Conservation (phyloP, 2,797 vertebrate genomes). For the Malacoctenus gilli region DNA sequence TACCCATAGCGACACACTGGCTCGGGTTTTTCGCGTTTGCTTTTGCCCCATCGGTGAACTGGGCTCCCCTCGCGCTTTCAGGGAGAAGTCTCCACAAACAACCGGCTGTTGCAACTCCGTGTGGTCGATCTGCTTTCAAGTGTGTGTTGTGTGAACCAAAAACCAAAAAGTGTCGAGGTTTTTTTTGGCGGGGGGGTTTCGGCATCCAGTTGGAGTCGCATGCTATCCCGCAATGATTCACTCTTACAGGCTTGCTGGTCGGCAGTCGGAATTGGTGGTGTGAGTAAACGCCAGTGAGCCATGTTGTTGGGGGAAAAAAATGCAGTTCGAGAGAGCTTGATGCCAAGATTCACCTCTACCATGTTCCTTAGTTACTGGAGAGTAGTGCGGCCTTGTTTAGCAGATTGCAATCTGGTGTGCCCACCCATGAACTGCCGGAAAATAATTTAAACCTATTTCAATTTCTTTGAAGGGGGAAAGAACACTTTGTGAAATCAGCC, state of each 20-base stretch:
- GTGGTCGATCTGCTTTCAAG: no score
- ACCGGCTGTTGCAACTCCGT: no score
- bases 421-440: background rate
- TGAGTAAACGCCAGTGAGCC: conserved; percentile 8
- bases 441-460: background rate
- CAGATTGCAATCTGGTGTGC: conserved; percentile 17
- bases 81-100: no score
- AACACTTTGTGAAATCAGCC: conserved; percentile 3
- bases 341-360: conserved; percentile 9
- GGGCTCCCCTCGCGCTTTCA: no score
- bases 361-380: conserved; percentile 9
- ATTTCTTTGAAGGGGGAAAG: conserved; percentile 3
- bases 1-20: no score
- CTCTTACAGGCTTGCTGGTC: conserved; percentile 43
- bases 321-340: conserved; percentile 21
- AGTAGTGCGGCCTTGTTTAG: background rate
- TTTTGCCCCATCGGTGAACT: no score
- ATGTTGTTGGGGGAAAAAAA: conserved; percentile 16
- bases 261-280: conserved; percentile 26
- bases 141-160: no score
- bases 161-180: no score
- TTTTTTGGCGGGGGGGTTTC: conserved; percentile 4
- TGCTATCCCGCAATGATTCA: no score
- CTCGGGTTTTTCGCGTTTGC: no score
- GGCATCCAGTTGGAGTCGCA: no score